These are phyloP conservation scores for Datnioides undecimradiatus DNA, from an alignment of 2,113 vertebrate species.

Conservation along the genomic window DNA sequence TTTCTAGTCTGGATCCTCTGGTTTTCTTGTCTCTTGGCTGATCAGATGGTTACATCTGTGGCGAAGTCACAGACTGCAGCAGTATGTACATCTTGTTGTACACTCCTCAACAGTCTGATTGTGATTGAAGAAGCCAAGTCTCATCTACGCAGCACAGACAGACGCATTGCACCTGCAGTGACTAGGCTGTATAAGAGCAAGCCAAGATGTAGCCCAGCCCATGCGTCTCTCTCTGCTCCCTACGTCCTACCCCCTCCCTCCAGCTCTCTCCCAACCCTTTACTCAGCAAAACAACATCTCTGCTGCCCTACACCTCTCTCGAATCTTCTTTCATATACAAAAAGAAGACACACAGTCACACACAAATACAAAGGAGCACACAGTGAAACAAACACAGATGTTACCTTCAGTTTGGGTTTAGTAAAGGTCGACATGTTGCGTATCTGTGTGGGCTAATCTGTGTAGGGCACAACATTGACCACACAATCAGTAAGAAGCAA, in stretches of 20 bases:
- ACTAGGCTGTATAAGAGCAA: slow-evolving; percentile 53
- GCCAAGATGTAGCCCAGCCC: slow-evolving; percentile 78
- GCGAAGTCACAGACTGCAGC: not conserved
- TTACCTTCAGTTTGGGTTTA: slow-evolving; percentile 94
- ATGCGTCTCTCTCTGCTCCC: slow-evolving; percentile 45
- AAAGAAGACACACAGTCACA: slow-evolving; percentile 1
- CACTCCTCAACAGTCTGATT: not conserved
- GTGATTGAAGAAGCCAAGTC: not conserved
- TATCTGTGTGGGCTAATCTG: slow-evolving; percentile 34
- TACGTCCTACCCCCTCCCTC: slow-evolving; percentile 49
- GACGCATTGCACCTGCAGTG: slow-evolving; percentile 85
- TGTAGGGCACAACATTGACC: slow-evolving; percentile 44
- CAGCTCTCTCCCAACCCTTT: slow-evolving; percentile 14
- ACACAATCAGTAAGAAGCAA: slow-evolving; percentile 40
- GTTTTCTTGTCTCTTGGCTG: not conserved
- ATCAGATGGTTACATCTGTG: slow-evolving; percentile 23
- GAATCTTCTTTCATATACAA: slow-evolving; percentile 28
- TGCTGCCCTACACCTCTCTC: slow-evolving; percentile 3
- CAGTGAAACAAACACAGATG: slow-evolving; percentile 32
- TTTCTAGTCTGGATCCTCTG: not conserved
- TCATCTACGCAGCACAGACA: slow-evolving; percentile 57
- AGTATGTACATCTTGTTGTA: not conserved
- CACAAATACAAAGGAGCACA: slow-evolving; percentile 69
- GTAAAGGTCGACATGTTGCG: slow-evolving; percentile 90
- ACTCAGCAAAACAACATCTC: slow-evolving; percentile 70